Base-by-base conservation (phyloP, 2,888 invertebrate species). In the Cheilosia pagana region DNA sequence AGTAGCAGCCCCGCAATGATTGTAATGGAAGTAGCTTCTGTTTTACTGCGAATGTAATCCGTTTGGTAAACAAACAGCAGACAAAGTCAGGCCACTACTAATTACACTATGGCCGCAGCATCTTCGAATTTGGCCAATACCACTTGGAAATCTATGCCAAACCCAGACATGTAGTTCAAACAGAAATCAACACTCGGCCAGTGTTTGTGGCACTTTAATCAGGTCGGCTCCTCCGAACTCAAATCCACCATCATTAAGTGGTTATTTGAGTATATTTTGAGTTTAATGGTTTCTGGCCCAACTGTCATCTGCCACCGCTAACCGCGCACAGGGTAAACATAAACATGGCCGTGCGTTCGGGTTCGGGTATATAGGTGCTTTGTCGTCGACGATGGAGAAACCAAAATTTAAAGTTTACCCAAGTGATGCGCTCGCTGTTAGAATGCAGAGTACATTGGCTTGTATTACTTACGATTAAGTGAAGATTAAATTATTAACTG, bases 191-290 rank as follows among this genome's bases (percentile, higher is more conserved):
- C 21, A 50, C 50, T 28, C n/a, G 21, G 5, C 21, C 10, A 39
- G 53, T 52, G 52, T 16, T 41, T 59, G 67, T 35, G 62, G 4
- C 63, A 68, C 76, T 76, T 68, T 63, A 71, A 78, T 78, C 70
- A 78, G 77, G 70, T 57, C 63, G 77, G 25, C 55, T 63, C 5
- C 72, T 41, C 35, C 70, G 67, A 21, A 63, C 59, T 19, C 59
- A 53, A 50, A 83, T 63, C 57, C 63, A 70, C 68, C 68, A 79
- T 79, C 78, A 79, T 79, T 83, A 83, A 83, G 59, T 83, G 78
- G 78, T 63, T 83, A 70, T 74, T 78, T 74, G 23, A 78, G 74
- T 78, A 63, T 45, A 78, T 63, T 83, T 68, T 45, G 59, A 63
- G 57, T 74, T 63, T 59, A 83, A 79, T 83, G 67, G 70, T 75